Evolutionary conservation across 2,888 invertebrate species (phyloP).

Genomic region (Mythimna pallens): DNA sequence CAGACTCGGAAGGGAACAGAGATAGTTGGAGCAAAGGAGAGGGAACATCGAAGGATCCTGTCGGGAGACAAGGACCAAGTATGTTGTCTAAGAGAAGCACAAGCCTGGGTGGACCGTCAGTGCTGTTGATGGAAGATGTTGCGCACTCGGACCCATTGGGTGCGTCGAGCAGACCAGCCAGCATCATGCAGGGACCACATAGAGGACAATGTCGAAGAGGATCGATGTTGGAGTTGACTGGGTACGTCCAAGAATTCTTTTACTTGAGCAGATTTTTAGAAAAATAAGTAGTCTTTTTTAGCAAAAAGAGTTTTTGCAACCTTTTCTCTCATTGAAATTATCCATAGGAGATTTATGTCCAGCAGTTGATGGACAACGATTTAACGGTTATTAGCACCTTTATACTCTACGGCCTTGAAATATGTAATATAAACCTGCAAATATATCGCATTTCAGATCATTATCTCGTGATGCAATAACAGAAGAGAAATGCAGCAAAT

Average conservation of each 20-base stretch:
- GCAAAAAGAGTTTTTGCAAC: neutral
- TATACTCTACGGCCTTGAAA: neutral
- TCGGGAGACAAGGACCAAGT: constrained; percentile 82
- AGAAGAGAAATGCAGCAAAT: constrained; percentile 93
- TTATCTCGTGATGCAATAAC: constrained; percentile 93
- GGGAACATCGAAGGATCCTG: constrained; percentile 84
- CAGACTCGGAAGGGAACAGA: constrained; percentile 90
- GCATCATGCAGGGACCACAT: constrained; percentile 91
- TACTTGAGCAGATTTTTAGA: neutral
- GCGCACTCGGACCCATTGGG: constrained; percentile 91
- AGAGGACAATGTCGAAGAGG: constrained; percentile 93
- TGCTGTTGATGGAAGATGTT: constrained; percentile 91
- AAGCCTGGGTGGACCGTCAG: constrained; percentile 88
- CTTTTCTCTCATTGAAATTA: neutral
- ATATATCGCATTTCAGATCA: constrained; percentile 81
- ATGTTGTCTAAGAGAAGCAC: constrained; percentile 86
- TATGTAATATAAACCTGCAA: neutral
- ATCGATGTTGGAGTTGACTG: constrained; percentile 95
- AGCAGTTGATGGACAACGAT: neutral
- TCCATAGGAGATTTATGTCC: neutral
- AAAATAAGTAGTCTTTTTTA: neutral
- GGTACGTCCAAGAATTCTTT: constrained; percentile 87
- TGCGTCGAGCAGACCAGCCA: constrained; percentile 91
- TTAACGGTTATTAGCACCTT: neutral
- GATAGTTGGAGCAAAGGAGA: constrained; percentile 83